phyloP scores from a whole-genome alignment of 2,888 invertebrate genomes.

The Pilophorus perplexus region DNA sequence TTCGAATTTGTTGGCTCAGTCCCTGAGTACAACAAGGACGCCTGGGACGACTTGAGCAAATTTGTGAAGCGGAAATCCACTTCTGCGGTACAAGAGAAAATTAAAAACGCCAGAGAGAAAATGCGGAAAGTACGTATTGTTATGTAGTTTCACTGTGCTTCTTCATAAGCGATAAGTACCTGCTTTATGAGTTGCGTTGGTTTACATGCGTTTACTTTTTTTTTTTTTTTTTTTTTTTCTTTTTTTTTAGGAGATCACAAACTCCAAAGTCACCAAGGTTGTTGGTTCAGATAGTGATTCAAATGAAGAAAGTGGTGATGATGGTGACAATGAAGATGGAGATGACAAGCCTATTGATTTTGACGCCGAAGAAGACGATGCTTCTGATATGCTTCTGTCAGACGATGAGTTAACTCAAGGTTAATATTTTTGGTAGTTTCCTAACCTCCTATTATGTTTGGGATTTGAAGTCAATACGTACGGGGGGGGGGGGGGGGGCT shows the following conservation, averaged over 20 bases:
- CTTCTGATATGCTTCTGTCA: conserved; percentile 61
- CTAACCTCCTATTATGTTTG: neutral
- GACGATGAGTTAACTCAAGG: conserved; percentile 72
- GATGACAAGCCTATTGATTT: conserved; percentile 1
- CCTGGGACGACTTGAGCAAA: conserved; percentile 76
- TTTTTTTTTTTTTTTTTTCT: no score
- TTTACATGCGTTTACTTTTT: no score
- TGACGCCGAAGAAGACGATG: conserved; percentile 50
- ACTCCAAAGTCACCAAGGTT: neutral
- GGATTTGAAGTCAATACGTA: neutral
- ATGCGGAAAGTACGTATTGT: conserved; percentile 12
- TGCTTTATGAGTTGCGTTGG: no score
- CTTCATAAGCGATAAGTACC: no score
- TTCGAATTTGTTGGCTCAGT: conserved; percentile 77
- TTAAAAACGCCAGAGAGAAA: conserved; percentile 59
- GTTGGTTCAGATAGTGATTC: conserved; percentile 15
- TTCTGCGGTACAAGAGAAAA: conserved; percentile 81
- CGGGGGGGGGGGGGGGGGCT: no score
- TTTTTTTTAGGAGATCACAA: neutral
- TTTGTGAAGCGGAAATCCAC: conserved; percentile 77
- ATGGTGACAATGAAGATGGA: conserved; percentile 21
- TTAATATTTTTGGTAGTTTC: conserved; percentile 43
- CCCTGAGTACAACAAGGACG: conserved; percentile 76
- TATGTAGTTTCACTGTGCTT: neutral
- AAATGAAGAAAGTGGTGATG: conserved; percentile 53